Conservation (phyloP, 2,888 invertebrate species). For the Thecocarcelia acutangulata region DNA sequence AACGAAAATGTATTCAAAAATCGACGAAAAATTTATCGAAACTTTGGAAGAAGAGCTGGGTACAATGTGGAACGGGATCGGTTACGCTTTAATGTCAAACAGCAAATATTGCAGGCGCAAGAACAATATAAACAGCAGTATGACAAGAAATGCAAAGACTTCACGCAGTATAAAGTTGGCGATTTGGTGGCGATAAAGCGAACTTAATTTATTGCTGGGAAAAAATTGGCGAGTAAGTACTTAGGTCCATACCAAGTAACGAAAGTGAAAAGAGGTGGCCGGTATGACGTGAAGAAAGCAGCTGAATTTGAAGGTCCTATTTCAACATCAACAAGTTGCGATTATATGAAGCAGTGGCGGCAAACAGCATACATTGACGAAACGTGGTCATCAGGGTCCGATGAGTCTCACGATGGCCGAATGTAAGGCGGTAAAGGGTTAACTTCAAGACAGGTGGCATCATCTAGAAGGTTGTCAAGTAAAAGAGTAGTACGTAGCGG, state of each 20-base stretch:
- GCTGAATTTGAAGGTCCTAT: constrained; percentile 12
- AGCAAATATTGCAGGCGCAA: not conserved
- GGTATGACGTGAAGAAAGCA: no score
- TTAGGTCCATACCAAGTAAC: constrained; percentile 4
- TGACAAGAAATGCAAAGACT: no score
- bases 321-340: constrained; percentile 7
- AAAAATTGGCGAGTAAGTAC: constrained; percentile 6
- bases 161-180: constrained; percentile 11
- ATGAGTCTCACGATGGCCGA: constrained; percentile 27
- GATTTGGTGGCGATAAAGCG: constrained; percentile 1
- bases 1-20: no score
- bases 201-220: constrained; percentile 9
- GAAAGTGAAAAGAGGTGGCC: not conserved
- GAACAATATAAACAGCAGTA: constrained; percentile 1
- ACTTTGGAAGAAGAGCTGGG: not conserved
- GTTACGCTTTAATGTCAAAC: no score
- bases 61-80: constrained; percentile 4
- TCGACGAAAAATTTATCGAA: not conserved
- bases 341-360: no score
- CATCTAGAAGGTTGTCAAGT: no score
- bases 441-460: no score
- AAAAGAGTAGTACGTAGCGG: no score
- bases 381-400: no score
- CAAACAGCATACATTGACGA: no score
- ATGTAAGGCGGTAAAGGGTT: no score